These are phyloP conservation scores for Rhabdomys pumilio DNA, from an alignment of 2,797 vertebrate species.

Conservation along the genomic window DNA sequence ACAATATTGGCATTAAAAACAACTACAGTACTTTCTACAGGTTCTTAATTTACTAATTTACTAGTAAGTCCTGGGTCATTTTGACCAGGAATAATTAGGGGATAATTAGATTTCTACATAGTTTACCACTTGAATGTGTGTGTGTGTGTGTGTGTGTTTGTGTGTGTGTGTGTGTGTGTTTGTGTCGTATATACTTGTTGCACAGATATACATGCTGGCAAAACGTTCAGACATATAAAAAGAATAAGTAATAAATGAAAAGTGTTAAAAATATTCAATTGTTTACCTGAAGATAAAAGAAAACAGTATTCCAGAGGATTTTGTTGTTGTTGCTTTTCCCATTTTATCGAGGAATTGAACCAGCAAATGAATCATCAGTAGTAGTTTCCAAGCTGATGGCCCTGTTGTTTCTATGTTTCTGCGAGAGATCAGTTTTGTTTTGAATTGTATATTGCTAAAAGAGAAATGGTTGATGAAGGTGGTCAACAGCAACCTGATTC, in stretches of 20 bases:
- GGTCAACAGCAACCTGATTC: background rate
- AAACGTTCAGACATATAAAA: background rate
- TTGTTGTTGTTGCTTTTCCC: background rate
- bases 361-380: background rate
- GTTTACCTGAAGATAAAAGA: slow-evolving; percentile 6
- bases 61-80: background rate
- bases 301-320: background rate
- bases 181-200: background rate
- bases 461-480: background rate
- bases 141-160: background rate
- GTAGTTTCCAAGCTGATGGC: background rate
- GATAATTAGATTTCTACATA: slow-evolving; percentile 40
- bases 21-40: background rate
- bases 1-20: slow-evolving; percentile 20
- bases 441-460: slow-evolving; percentile 40
- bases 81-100: background rate
- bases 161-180: background rate
- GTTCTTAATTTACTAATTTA: background rate
- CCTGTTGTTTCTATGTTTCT: slow-evolving; percentile 1
- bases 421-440: slow-evolving; percentile 18
- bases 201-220: background rate
- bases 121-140: background rate
- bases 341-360: background rate
- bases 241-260: background rate
- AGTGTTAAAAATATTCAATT: background rate